phyloP scores from a whole-genome alignment of 35 echinoderm and acorn worm species.

The Apostichopus japonicus region DNA sequence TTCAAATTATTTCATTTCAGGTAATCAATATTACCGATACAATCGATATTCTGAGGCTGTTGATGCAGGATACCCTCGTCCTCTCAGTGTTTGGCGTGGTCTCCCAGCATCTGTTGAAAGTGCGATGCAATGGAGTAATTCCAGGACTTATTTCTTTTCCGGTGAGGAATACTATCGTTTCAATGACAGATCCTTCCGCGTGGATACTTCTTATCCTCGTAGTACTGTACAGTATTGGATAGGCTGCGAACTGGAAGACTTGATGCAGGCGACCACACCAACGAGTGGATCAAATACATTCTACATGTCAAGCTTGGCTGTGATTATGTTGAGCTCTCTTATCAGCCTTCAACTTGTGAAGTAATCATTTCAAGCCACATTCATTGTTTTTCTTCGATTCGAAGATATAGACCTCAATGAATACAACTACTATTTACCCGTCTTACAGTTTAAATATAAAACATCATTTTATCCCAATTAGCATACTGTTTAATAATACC shows the following conservation, averaged over 20 bases:
- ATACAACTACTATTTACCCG: not conserved
- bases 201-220: conserved; percentile 20
- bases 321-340: not conserved
- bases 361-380: not conserved
- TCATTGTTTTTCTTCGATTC: not conserved
- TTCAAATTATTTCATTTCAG: conserved; percentile 41
- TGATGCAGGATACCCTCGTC: conserved; percentile 77
- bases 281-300: not conserved
- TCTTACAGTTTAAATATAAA: not conserved
- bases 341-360: not conserved
- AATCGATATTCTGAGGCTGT: conserved; percentile 21
- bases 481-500: not conserved
- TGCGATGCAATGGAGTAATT: conserved; percentile 84
- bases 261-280: not conserved
- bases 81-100: conserved; percentile 78
- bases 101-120: conserved; percentile 63
- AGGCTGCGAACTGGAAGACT: not conserved
- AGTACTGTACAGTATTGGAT: conserved; percentile 19
- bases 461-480: not conserved
- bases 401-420: not conserved
- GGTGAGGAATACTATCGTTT: conserved; percentile 74
- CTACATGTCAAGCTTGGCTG: not conserved
- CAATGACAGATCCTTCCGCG: conserved; percentile 67
- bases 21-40: conserved; percentile 80
- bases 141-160: conserved; percentile 72